Conservation (phyloP, 2,888 invertebrate species). For the Dendrolimus houi region DNA sequence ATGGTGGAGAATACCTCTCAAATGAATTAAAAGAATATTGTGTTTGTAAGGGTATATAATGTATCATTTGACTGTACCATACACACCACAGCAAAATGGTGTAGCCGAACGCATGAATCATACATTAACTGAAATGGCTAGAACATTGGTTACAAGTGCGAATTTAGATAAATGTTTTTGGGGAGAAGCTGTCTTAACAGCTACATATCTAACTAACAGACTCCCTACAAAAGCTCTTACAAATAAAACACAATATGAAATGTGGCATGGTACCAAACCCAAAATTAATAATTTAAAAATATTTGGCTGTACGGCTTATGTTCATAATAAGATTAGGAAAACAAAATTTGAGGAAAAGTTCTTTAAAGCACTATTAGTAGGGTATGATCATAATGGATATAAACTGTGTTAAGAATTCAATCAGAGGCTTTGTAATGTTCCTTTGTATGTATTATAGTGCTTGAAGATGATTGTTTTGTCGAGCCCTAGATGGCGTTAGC, state of each 20-base stretch:
- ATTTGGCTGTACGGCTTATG: constrained; percentile 33
- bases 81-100: constrained; percentile 7
- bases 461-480: no score
- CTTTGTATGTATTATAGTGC: no score
- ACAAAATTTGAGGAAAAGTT: constrained; percentile 19
- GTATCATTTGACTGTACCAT: not conserved
- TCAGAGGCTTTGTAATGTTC: no score
- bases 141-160: constrained; percentile 3
- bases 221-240: constrained; percentile 31
- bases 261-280: constrained; percentile 36
- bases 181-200: constrained; percentile 37
- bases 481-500: no score
- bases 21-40: not conserved
- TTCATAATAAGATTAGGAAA: constrained; percentile 1
- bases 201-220: constrained; percentile 34
- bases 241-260: constrained; percentile 35
- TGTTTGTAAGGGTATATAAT: not conserved
- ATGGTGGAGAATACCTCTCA: not conserved
- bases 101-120: constrained; percentile 6
- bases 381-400: constrained; percentile 33
- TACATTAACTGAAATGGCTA: constrained; percentile 4
- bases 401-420: no score
- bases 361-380: constrained; percentile 30
- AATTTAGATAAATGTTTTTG: constrained; percentile 8
- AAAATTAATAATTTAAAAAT: constrained; percentile 17